A percentile compares a stretch with the other conserved stretches of the same genome.
Evolutionary conservation across 1,140 invertebrate genomes (phyloP).

Genomic region (Dendrolimus kikuchii): DNA sequence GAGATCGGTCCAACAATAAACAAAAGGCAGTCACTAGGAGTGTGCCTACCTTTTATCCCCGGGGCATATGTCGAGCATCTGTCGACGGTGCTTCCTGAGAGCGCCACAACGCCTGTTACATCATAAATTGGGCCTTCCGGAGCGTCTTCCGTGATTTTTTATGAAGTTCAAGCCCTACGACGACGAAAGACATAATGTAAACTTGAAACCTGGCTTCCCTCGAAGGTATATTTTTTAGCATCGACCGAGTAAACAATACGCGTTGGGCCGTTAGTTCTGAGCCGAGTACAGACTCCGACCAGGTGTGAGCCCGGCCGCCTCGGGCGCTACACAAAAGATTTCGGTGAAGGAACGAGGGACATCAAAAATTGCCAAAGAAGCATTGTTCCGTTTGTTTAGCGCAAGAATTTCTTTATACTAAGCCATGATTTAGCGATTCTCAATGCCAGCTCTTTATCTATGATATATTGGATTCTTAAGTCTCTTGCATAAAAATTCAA

Average conservation of each 20-base stretch:
- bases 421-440: slow-evolving; percentile 29
- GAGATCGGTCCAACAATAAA: slow-evolving; percentile 24
- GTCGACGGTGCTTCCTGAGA: slow-evolving; percentile 57
- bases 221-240: slow-evolving; percentile 48
- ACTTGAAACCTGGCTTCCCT: slow-evolving; percentile 56
- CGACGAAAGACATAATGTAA: slow-evolving; percentile 66
- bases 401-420: slow-evolving; percentile 47
- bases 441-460: slow-evolving; percentile 40
- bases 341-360: slow-evolving; percentile 49
- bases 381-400: slow-evolving; percentile 58
- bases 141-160: slow-evolving; percentile 62
- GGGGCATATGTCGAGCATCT: slow-evolving; percentile 53
- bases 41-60: slow-evolving; percentile 46
- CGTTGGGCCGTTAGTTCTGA: slow-evolving; percentile 35
- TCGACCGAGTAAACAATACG: slow-evolving; percentile 49
- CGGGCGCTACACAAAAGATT: slow-evolving; percentile 59
- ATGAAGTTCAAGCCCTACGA: slow-evolving; percentile 46
- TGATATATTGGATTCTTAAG: slow-evolving; percentile 51
- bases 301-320: slow-evolving; percentile 46
- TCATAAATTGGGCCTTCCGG: slow-evolving; percentile 67
- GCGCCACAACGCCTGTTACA: slow-evolving; percentile 39
- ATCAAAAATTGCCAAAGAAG: slow-evolving; percentile 39
- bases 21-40: slow-evolving; percentile 35
- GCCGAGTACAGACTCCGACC: slow-evolving; percentile 16
- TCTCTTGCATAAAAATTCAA: slow-evolving; percentile 24